A percentile compares a stretch with the other conserved stretches of the same genome.
phyloP scores from a whole-genome alignment of 2,797 vertebrate genomes.

The Vespertilio murinus region DNA sequence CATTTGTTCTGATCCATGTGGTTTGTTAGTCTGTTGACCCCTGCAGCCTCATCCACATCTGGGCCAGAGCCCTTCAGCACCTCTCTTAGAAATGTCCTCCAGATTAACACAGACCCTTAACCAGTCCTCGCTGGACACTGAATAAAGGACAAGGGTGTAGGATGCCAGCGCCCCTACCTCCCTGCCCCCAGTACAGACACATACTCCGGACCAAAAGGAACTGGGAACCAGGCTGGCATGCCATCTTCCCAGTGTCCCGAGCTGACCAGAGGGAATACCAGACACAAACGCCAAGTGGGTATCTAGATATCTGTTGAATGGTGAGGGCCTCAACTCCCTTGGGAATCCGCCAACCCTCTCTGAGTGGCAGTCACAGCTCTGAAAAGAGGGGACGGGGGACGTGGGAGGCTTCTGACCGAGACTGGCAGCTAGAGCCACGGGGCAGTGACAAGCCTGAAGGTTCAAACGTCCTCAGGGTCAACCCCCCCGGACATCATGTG shows the following conservation, averaged over 20 bases:
- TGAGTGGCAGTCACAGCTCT: background rate
- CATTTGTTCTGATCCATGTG: background rate
- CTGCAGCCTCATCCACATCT: background rate
- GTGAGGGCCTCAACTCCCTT: background rate
- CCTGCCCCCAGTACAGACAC: too few relatives aligned
- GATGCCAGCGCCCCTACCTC: background rate
- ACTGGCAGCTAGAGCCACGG: background rate
- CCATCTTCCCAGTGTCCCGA: background rate
- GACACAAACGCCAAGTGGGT: background rate
- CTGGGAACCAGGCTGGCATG: background rate
- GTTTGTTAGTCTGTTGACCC: background rate
- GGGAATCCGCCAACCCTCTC: background rate
- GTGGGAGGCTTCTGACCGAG: background rate
- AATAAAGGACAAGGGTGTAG: background rate
- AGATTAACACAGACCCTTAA: background rate
- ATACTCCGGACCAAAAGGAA: background rate
- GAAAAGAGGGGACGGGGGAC: background rate
- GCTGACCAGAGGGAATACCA: background rate
- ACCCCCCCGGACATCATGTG: background rate
- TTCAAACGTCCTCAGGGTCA: background rate
- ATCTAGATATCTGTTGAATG: background rate
- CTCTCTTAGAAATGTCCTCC: background rate
- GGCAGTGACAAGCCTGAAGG: background rate
- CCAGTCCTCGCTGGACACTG: background rate
- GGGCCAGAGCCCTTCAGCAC: background rate